Evolutionary conservation across 2,113 vertebrate species (phyloP).

Genomic region (Dicrurus megarhynchus): DNA sequence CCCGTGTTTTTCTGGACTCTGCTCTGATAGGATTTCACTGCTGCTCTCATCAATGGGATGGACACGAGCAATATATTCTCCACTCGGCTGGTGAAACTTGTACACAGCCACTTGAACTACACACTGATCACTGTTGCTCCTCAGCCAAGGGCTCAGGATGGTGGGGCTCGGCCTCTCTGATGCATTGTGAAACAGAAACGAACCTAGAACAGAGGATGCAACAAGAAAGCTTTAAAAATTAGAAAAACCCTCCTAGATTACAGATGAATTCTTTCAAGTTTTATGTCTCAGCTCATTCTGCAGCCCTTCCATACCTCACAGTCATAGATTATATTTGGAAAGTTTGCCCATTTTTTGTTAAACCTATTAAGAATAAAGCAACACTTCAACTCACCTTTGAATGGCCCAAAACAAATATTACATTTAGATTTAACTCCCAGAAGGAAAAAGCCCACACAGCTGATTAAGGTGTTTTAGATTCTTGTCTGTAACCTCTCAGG

Average conservation of each 20-base stretch:
- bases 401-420: background rate
- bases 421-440: background rate
- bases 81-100: slow-evolving; percentile 80
- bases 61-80: slow-evolving; percentile 84
- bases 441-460: background rate
- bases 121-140: slow-evolving; percentile 79
- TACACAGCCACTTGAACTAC: slow-evolving; percentile 87
- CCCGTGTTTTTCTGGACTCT: slow-evolving; percentile 70
- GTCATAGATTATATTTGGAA: background rate
- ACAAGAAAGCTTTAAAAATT: background rate
- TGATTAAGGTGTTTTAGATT: background rate
- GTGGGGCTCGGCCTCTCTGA: slow-evolving; percentile 79
- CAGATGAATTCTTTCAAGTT: background rate
- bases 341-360: background rate
- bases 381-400: background rate
- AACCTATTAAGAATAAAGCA: background rate
- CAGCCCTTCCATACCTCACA: background rate
- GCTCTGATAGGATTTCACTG: slow-evolving; percentile 59
- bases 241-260: background rate
- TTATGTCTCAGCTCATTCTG: background rate
- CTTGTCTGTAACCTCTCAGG: background rate
- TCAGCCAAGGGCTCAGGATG: slow-evolving; percentile 92
- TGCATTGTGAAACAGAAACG: slow-evolving; percentile 87
- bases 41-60: slow-evolving; percentile 70
- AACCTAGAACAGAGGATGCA: slow-evolving; percentile 73